Evolutionary conservation across 1,140 invertebrate genomes (phyloP).

Genomic region (Drosophila leontia): DNA sequence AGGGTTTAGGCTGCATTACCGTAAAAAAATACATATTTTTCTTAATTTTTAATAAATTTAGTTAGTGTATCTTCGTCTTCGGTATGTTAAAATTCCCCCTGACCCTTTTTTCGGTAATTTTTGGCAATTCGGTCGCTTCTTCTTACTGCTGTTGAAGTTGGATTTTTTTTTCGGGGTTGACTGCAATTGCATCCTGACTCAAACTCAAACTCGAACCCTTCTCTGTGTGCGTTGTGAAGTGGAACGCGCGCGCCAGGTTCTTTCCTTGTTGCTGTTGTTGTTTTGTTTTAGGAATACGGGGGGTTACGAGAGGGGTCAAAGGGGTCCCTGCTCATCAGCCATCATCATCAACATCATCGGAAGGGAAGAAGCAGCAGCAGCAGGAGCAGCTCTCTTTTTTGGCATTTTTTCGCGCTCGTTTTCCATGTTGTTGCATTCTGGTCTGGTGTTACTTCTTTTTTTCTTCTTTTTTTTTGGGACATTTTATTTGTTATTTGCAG

Average conservation of each 20-base stretch:
- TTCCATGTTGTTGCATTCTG: slow-evolving; percentile 52
- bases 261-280: not conserved
- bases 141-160: slow-evolving; percentile 37
- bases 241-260: slow-evolving; percentile 63
- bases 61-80: not conserved
- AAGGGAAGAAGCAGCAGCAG: slow-evolving; percentile 18
- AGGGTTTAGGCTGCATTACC: not conserved
- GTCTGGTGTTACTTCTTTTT: slow-evolving; percentile 14
- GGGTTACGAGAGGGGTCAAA: slow-evolving; percentile 7
- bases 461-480: slow-evolving; percentile 54
- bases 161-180: slow-evolving; percentile 69
- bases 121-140: slow-evolving; percentile 53
- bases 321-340: slow-evolving; percentile 51
- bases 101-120: slow-evolving; percentile 41
- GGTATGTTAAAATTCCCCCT: not conserved
- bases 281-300: slow-evolving; percentile 14
- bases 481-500: slow-evolving; percentile 68
- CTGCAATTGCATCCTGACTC: slow-evolving; percentile 70
- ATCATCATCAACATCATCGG: slow-evolving; percentile 50
- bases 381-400: slow-evolving; percentile 25
- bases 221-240: slow-evolving; percentile 75
- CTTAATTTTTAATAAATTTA: not conserved
- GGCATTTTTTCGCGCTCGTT: slow-evolving; percentile 59
- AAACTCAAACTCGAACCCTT: slow-evolving; percentile 4
- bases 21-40: not conserved